Conservation (phyloP, 1,140 invertebrate species). For the Melitaea cinxia region DNA sequence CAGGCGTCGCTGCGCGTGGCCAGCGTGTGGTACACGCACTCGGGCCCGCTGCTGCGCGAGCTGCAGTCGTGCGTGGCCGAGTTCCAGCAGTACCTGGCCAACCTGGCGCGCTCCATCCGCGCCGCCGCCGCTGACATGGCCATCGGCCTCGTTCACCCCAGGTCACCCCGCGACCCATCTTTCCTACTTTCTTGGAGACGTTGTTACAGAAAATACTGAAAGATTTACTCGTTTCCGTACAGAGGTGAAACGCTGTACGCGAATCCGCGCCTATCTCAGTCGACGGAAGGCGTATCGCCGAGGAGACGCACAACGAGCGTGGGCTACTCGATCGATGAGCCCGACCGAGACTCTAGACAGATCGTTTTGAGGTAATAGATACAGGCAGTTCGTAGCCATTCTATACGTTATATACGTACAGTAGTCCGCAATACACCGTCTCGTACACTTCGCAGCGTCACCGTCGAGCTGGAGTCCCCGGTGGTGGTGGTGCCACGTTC, state of each 20-base stretch:
- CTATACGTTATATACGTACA: too few species aligned
- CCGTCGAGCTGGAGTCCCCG: slow-evolving; percentile 93
- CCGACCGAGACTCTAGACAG: slow-evolving; percentile 56
- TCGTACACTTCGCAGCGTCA: slow-evolving; percentile 79
- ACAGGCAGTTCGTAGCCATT: too few species aligned
- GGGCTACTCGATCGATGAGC: slow-evolving; percentile 67
- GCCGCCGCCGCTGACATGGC: slow-evolving; percentile 97
- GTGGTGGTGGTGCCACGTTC: slow-evolving; percentile 93
- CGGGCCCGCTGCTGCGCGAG: slow-evolving; percentile 92
- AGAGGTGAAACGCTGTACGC: slow-evolving; percentile 81
- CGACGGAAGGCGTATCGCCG: slow-evolving; percentile 70
- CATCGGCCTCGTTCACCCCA: slow-evolving; percentile 91
- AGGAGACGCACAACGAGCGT: slow-evolving; percentile 69
- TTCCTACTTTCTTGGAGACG: neutral
- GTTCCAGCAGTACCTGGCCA: slow-evolving; percentile 86
- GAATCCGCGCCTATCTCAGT: slow-evolving; percentile 80
- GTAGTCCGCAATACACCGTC: too few species aligned
- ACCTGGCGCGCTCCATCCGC: slow-evolving; percentile 91
- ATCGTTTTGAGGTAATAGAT: slow-evolving; percentile 68
- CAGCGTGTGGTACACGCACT: slow-evolving; percentile 96
- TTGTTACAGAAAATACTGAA: neutral
- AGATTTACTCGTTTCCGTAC: slow-evolving; percentile 3
- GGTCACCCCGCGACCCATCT: slow-evolving; percentile 48
- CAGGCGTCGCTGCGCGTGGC: slow-evolving; percentile 89
- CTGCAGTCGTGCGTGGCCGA: slow-evolving; percentile 90